A percentile compares a stretch with the other conserved stretches of the same genome.
phyloP scores from a whole-genome alignment of 1,140 invertebrate species.

The Drosophila varians region DNA sequence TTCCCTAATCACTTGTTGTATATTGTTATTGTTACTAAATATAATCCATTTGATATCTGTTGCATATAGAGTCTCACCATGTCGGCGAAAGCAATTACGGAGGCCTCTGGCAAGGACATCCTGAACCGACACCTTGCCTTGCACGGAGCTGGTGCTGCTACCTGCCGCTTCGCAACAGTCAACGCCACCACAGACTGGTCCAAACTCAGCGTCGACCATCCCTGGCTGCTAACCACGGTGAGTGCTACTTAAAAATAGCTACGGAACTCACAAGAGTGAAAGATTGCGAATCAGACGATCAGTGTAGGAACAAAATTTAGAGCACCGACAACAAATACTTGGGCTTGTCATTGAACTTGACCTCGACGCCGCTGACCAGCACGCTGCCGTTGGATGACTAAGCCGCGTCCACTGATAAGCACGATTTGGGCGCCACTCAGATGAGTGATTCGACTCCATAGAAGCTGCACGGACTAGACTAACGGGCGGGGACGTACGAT shows the following conservation, averaged over 20 bases:
- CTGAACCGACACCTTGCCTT: constrained; percentile 93
- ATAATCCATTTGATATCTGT: no score
- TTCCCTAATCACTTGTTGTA: constrained; percentile 1
- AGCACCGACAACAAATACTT: constrained; percentile 28
- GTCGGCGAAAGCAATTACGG: constrained; percentile 99
- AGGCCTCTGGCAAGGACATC: constrained; percentile 97
- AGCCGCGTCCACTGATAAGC: constrained; percentile 37
- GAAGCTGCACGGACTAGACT: constrained; percentile 8
- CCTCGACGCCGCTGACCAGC: constrained; percentile 19
- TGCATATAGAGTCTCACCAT: constrained; percentile 85
- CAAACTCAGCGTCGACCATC: constrained; percentile 89
- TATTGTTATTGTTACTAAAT: neutral
- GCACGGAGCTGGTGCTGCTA: constrained; percentile 88
- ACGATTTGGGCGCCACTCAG: constrained; percentile 16
- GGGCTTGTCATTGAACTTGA: constrained; percentile 71
- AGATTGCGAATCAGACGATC: constrained; percentile 33
- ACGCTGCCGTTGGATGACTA: constrained; percentile 44
- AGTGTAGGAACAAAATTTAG: constrained; percentile 23
- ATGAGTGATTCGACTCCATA: constrained; percentile 21
- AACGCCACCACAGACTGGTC: constrained; percentile 92
- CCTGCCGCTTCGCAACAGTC: constrained; percentile 93
- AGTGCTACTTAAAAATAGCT: constrained; percentile 61
- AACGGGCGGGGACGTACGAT: constrained; percentile 3
- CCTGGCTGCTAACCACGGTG: constrained; percentile 93
- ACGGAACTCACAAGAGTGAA: neutral